Conservation (phyloP, 2,113 vertebrate species). For the Polypterus senegalus region DNA sequence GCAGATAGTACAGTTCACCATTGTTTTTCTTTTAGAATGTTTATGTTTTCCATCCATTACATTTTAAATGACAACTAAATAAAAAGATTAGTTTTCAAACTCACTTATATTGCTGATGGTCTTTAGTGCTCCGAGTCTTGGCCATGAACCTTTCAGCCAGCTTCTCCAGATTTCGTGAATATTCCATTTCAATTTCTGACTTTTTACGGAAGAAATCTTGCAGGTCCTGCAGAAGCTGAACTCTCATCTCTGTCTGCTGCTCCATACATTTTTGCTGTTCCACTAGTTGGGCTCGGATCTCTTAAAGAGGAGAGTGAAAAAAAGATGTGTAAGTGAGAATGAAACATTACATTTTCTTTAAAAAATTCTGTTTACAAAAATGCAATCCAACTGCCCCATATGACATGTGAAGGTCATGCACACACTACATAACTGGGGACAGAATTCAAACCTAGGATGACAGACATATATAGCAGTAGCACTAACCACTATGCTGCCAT, state of each 20-base stretch:
- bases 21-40: too few species aligned
- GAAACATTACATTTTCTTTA: too few species aligned
- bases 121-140: constrained; percentile 95
- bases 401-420: too few species aligned
- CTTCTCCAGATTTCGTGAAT: constrained; percentile 92
- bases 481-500: constrained; percentile 21
- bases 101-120: constrained; percentile 98
- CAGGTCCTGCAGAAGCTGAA: constrained; percentile 92
- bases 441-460: constrained; percentile 21
- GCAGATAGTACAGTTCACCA: too few species aligned
- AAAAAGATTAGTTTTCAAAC: constrained; percentile 14
- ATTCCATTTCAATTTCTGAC: constrained; percentile 92
- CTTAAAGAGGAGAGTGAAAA: constrained; percentile 38
- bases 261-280: constrained; percentile 97
- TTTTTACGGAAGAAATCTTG: constrained; percentile 99
- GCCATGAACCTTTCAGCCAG: constrained; percentile 97
- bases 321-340: background rate
- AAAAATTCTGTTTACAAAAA: too few species aligned
- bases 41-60: too few species aligned
- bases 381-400: too few species aligned
- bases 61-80: constrained; percentile 4
- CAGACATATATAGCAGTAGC: constrained; percentile 27
- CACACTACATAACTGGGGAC: background rate
- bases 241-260: constrained; percentile 92
- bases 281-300: constrained; percentile 87